phyloP scores from a whole-genome alignment of 2,113 vertebrate species.

The Proterorhinus semilunaris region DNA sequence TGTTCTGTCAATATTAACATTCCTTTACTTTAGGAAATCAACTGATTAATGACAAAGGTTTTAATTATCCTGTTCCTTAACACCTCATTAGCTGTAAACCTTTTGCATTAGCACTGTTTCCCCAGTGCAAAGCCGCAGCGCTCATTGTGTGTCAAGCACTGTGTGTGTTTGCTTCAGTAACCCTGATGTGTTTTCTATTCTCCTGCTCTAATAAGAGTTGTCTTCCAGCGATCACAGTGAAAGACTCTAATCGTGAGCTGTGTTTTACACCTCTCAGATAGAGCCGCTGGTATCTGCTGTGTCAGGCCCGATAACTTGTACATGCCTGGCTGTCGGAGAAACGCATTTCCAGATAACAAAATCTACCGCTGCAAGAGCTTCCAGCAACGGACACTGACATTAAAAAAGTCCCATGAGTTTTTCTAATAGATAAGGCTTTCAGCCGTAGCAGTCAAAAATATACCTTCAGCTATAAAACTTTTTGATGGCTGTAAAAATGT shows the following conservation, averaged over 20 bases:
- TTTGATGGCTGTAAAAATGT: slow-evolving; percentile 7
- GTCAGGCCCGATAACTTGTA: slow-evolving; percentile 39
- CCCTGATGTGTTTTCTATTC: slow-evolving; percentile 20
- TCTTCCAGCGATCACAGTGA: slow-evolving; percentile 32
- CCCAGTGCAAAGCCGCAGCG: slow-evolving; percentile 3
- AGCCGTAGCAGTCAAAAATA: slow-evolving; percentile 11
- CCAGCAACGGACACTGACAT: background rate
- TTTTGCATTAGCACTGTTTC: background rate
- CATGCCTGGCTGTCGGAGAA: slow-evolving; percentile 20
- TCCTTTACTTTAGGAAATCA: slow-evolving; percentile 22
- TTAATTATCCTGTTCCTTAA: slow-evolving; percentile 35
- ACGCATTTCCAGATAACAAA: slow-evolving; percentile 30
- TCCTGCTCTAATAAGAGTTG: slow-evolving; percentile 15
- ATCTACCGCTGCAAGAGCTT: slow-evolving; percentile 13
- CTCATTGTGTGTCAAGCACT: slow-evolving; percentile 6
- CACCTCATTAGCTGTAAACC: slow-evolving; percentile 26
- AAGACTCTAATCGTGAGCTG: slow-evolving; percentile 23
- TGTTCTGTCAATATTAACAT: no score
- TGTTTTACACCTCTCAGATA: slow-evolving; percentile 34
- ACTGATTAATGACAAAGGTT: slow-evolving; percentile 31
- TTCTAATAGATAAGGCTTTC: slow-evolving; percentile 12
- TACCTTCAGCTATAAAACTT: slow-evolving; percentile 10
- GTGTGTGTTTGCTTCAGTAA: slow-evolving; percentile 12
- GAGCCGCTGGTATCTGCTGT: slow-evolving; percentile 19
- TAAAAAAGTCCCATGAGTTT: background rate